Evolutionary conservation across 2,113 vertebrate species (phyloP).

Genomic region (Nesogale talazaci): DNA sequence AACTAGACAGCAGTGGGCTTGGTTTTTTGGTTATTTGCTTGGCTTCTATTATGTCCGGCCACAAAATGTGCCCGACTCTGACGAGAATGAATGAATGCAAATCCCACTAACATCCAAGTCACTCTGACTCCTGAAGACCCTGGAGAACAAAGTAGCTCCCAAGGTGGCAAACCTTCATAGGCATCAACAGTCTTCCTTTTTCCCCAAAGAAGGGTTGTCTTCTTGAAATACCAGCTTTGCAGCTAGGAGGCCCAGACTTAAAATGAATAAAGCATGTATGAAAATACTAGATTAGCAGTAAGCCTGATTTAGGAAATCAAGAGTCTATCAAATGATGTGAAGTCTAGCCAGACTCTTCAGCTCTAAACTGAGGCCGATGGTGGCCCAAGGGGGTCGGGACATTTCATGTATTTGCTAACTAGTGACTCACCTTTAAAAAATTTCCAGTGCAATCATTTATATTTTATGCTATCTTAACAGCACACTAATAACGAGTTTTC

Average conservation of each 20-base stretch:
- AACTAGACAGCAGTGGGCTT: not conserved
- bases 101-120: not conserved
- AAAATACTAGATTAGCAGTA: not conserved
- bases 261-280: too few species aligned
- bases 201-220: too few species aligned
- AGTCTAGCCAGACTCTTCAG: not conserved
- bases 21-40: not conserved
- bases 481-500: not conserved
- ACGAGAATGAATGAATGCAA: not conserved
- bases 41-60: not conserved
- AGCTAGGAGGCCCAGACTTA: too few species aligned
- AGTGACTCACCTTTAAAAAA: not conserved
- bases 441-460: not conserved
- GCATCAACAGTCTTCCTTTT: too few species aligned
- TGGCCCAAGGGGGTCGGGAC: not conserved
- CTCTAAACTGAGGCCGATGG: rapidly evolving
- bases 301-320: not conserved
- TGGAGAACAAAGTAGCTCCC: too few species aligned
- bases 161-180: too few species aligned
- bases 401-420: rapidly evolving
- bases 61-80: not conserved
- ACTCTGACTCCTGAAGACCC: too few species aligned
- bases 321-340: too few species aligned
- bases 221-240: too few species aligned
- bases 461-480: not conserved